A percentile compares a stretch with the other conserved stretches of the same genome.
phyloP scores from a whole-genome alignment of 2,888 invertebrate species.

The Temnothorax rugatulus region DNA sequence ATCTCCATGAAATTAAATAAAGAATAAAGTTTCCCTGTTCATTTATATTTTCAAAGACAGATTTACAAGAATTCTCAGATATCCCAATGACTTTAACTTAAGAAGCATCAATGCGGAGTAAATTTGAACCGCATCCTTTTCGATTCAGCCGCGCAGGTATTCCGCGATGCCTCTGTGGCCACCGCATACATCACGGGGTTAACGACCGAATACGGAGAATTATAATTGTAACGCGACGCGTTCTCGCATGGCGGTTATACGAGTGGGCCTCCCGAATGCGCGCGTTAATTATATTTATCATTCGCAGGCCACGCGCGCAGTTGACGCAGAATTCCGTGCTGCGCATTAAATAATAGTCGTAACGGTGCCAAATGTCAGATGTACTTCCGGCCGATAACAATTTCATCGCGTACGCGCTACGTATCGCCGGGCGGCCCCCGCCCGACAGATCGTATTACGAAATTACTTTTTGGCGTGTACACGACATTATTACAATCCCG shows the following conservation, averaged over 20 bases:
- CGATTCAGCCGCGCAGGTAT: not conserved
- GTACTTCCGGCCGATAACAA: slow-evolving; percentile 54
- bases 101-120: not conserved
- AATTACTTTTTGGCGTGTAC: slow-evolving; percentile 49
- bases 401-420: slow-evolving; percentile 19
- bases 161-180: not conserved
- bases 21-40: not conserved
- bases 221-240: slow-evolving; percentile 43
- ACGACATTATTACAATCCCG: slow-evolving; percentile 45
- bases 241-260: slow-evolving; percentile 29
- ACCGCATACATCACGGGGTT: not conserved
- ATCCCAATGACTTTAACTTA: not conserved
- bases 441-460: slow-evolving; percentile 43
- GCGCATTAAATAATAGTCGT: slow-evolving; percentile 52
- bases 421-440: not conserved
- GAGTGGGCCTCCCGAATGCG: slow-evolving; percentile 38
- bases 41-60: not conserved
- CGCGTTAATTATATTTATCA: slow-evolving; percentile 52
- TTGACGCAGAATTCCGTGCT: slow-evolving; percentile 50
- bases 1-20: not conserved
- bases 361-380: slow-evolving; percentile 47
- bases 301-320: slow-evolving; percentile 41
- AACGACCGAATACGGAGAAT: slow-evolving; percentile 39
- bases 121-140: not conserved
- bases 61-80: not conserved